These are phyloP conservation scores for Dolichomitus sp. DNA, from an alignment of 2,888 invertebrate species.

Conservation along the genomic window DNA sequence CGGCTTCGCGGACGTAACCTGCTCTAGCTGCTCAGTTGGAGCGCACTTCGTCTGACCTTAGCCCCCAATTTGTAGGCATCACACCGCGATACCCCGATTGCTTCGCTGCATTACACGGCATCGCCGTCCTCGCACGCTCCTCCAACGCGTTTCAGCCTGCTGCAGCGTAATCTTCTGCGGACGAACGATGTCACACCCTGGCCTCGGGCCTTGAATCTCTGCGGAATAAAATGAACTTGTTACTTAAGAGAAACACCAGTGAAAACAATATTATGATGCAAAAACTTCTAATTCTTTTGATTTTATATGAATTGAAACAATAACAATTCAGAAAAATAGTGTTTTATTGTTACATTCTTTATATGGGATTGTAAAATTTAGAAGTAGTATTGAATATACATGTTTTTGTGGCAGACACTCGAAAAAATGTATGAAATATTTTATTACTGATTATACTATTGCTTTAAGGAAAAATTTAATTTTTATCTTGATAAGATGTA, in stretches of 20 bases:
- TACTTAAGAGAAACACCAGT: neutral
- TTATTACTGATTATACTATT: too few species aligned
- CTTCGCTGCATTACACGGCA: conserved; percentile 22
- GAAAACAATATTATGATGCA: too few species aligned
- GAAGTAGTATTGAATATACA: too few species aligned
- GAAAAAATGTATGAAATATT: too few species aligned
- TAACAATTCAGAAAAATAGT: too few species aligned
- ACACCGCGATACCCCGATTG: conserved; percentile 38
- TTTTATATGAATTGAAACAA: too few species aligned
- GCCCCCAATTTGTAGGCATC: conserved; percentile 30
- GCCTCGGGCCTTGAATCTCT: neutral
- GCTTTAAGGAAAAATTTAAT: too few species aligned
- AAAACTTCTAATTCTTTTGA: too few species aligned
- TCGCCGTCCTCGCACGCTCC: neutral
- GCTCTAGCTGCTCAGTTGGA: conserved; percentile 59
- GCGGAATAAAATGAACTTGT: neutral
- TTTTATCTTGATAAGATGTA: too few species aligned
- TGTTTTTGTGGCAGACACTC: too few species aligned
- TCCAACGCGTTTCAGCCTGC: conserved; percentile 6
- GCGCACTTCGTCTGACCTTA: conserved; percentile 68
- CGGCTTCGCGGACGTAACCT: conserved; percentile 60
- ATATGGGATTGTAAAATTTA: too few species aligned
- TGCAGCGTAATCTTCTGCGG: neutral
- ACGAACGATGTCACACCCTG: conserved; percentile 3
- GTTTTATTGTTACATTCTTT: too few species aligned